Evolutionary conservation across 2,797 vertebrate species (phyloP).

Genomic region (Arvicola amphibius): DNA sequence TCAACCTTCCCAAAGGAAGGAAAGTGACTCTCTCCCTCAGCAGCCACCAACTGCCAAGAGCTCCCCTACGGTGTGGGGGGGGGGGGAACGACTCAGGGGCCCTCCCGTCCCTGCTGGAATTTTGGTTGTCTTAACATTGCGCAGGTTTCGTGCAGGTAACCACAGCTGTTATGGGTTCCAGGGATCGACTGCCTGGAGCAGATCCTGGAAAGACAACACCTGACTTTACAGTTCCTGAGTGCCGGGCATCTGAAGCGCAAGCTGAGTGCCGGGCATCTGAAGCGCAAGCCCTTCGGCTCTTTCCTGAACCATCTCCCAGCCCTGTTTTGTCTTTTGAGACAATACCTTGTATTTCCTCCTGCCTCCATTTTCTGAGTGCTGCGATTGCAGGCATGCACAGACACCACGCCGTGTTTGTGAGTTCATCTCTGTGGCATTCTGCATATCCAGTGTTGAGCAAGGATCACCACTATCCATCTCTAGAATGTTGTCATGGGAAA

Average conservation of each 20-base stretch:
- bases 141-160: background rate
- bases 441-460: background rate
- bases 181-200: background rate
- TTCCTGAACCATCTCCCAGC: background rate
- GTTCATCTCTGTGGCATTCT: background rate
- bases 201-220: background rate
- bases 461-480: background rate
- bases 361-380: background rate
- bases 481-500: background rate
- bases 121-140: background rate
- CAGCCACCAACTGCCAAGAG: background rate
- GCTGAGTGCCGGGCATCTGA: background rate
- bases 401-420: background rate
- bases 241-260: background rate
- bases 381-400: background rate
- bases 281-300: background rate
- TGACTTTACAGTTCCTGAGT: background rate
- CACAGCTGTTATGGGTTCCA: background rate
- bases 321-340: background rate
- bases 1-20: background rate
- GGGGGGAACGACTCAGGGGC: background rate
- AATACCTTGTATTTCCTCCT: background rate
- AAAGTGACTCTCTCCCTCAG: background rate
- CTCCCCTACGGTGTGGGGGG: background rate
- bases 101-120: background rate